A percentile compares a stretch with the other conserved stretches of the same genome.
These are phyloP conservation scores for Cotesia typhae DNA, from an alignment of 1,140 invertebrate genomes.

Conservation along the genomic window DNA sequence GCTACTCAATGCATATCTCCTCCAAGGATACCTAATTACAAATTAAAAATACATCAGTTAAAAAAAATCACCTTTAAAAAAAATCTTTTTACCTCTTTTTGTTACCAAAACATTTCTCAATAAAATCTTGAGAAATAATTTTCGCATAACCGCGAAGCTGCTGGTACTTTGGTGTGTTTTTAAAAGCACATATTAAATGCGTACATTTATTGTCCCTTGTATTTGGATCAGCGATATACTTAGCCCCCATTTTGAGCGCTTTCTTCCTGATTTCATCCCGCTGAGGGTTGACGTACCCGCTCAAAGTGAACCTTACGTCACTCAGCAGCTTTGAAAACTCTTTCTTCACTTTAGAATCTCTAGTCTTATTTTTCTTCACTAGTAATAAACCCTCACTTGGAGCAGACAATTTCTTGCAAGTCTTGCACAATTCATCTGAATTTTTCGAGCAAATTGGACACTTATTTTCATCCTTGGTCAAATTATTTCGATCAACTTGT, in stretches of 20 bases:
- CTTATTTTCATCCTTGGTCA: neutral
- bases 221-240: constrained; percentile 59
- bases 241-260: constrained; percentile 60
- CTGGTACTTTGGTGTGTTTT: constrained; percentile 62
- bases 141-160: constrained; percentile 54
- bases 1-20: constrained; percentile 56
- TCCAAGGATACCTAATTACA: constrained; percentile 57
- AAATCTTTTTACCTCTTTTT: constrained; percentile 53
- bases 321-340: constrained; percentile 56
- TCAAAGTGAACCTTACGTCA: constrained; percentile 56
- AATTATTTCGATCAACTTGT: neutral
- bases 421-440: constrained; percentile 48
- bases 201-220: constrained; percentile 56
- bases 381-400: constrained; percentile 12
- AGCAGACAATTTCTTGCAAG: constrained; percentile 44
- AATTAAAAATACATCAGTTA: constrained; percentile 10
- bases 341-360: constrained; percentile 41
- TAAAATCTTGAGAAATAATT: constrained; percentile 58
- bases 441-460: constrained; percentile 45
- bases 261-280: constrained; percentile 59
- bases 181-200: constrained; percentile 63
- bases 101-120: constrained; percentile 59
- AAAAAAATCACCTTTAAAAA: neutral
- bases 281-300: constrained; percentile 62
- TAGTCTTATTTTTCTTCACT: neutral